phyloP scores from a whole-genome alignment of 2,113 vertebrate species.

The Jaculus jaculus region DNA sequence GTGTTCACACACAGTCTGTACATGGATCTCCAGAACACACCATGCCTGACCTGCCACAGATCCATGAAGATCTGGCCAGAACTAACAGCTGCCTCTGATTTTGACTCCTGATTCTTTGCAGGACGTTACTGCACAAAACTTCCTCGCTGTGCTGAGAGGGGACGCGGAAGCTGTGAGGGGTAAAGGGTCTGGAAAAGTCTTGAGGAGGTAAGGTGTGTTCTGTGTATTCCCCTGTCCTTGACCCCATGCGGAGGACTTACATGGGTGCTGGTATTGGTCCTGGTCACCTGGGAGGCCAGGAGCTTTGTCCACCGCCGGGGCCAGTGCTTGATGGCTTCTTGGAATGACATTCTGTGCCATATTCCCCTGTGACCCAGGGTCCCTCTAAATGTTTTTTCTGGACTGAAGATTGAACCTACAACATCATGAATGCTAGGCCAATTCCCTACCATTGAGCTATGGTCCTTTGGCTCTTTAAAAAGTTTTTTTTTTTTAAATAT shows the following conservation, averaged over 20 bases:
- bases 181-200: constrained; percentile 93
- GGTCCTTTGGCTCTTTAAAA: neutral
- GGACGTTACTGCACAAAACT: constrained; percentile 95
- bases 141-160: constrained; percentile 94
- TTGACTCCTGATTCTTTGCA: constrained; percentile 69
- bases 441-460: neutral
- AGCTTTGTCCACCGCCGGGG: neutral
- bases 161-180: constrained; percentile 88
- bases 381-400: neutral
- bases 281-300: neutral
- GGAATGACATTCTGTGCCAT: neutral
- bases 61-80: accelerated
- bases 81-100: neutral
- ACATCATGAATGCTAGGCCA: neutral
- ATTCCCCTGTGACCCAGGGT: neutral
- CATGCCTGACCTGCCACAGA: accelerated
- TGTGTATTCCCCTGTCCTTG: neutral
- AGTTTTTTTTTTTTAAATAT: neutral
- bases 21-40: accelerated
- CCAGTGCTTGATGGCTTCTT: neutral
- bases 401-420: neutral
- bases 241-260: neutral
- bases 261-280: neutral
- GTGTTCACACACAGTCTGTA: too few species aligned
- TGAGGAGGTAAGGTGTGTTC: constrained; percentile 89